Base-by-base conservation (phyloP, 2,888 invertebrate species). In the Drosophila austrosaltans region DNA sequence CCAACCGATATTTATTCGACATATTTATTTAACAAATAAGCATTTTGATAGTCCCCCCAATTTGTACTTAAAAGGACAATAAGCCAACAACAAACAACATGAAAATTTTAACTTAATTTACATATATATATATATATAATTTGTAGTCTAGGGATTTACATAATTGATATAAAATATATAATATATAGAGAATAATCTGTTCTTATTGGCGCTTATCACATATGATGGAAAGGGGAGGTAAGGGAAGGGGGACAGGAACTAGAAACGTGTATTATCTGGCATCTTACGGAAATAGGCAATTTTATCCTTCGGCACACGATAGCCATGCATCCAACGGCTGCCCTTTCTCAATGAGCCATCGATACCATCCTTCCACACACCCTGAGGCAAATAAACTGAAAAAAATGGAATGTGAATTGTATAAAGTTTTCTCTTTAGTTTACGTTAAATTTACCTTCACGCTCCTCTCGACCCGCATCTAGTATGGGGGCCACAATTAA, bases 331-430 rank as follows among this genome's bases (percentile, higher is more conserved):
- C 98, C 97, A 98, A 72, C 97, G 94, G 77, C 95, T 97, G 1
- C 98, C 98, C 88, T 97, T 97, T 40, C 97, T 94, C 53, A 96
- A 93, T 28, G 96, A 97, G 0, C 96, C 96, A 90, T 97, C 97
- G 79, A 97, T 96, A 12, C 97, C 97, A 89, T 98, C 98, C 88
- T 96, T 96, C 98, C 98, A 98, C 0, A 97, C 96, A 0, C 98
- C 99, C 30, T 96, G 96, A 0, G 98, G 98, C 32, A 98, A 93
- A 90, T 98, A 98, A 67, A 98, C 96, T 94, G 90, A 2, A 69
- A 66, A 4, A 5, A 5, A 2, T 32, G 53, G 53, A 5, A n/a
- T 32, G 16, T 0, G 16, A 16, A 32, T 10, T 36, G 1, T 36
- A 36, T 36, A 22, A 36, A 8, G n/a, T 32, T 36, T 30, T 7